Base-by-base conservation (phyloP, 2,888 invertebrate genomes). In the Anoplius nigerrimus region DNA sequence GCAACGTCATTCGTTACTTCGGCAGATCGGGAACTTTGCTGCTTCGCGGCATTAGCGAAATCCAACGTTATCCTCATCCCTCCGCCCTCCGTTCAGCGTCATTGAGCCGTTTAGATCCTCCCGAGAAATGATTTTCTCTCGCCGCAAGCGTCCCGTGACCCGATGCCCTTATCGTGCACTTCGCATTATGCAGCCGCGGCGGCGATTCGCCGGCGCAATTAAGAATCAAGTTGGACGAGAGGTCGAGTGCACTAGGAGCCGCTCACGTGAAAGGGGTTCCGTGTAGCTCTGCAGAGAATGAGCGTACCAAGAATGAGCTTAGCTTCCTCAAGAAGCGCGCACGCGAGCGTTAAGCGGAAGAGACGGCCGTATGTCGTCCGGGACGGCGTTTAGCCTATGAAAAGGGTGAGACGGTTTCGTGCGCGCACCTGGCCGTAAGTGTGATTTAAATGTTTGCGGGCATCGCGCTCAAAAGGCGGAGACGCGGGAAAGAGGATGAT, bases 361-460 rank as follows among this genome's bases (percentile, higher is more conserved):
- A 15, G 20, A 18, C 20, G 56, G 43, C 56, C 34, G 34, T 34
- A 34, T 34, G 34, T 34, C 8, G 34, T 34, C 6, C 11, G 34
- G 34, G 34, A 34, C 34, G 34, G 34, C 34, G 34, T 34, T 34
- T 34, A 34, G 34, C 34, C 11, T 34, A 34, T 34, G 34, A 56
- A 48, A 20, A 22, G 22, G 24, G 51, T 16, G 51, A 62, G 34
- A 8, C 18, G 6, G 46, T 48, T 27, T 52, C 42, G 27, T 56
- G n/a, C 16, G 2, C 1, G 61, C 43, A 24, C 34, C 45, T n/a
- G 21, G 21, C 22, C 57, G 21, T 53, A 63, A 58, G 59, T 51
- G 34, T 64, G 60, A 66, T 62, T 66, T 43, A 69, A 66, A 61
- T 57, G 61, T 66, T 20, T 43, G 22, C 56, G 27, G 62, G n/a